Base-by-base conservation (phyloP, 2,888 invertebrate genomes). In the Drosophila diplacantha region DNA sequence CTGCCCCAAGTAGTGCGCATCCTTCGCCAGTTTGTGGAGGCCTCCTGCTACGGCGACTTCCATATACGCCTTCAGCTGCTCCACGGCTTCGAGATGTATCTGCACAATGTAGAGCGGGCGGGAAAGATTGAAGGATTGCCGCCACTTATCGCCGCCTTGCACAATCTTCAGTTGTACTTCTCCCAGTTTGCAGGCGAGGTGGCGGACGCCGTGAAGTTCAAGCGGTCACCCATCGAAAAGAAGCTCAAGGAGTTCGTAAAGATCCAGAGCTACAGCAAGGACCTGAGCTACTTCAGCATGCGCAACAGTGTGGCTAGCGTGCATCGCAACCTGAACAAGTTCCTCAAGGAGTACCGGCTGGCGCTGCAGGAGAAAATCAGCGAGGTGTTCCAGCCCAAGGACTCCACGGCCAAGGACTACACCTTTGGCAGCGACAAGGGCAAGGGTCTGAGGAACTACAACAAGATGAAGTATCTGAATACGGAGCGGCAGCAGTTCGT, bases 221-320 rank as follows among this genome's bases (percentile, higher is more conserved):
- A 94, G 22, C 92, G 94, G 31, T 87, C 91, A 0, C 96, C 97
- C 0, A 95, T 98, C 64, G 97, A 98, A 84, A 96, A 96, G 88
- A 95, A 96, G 86, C 87, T 99, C 12, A 93, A 94, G 73, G 97
- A 97, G 74, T 96, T 96, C 85, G 95, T 99, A 1, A 97, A 98
- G 88, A 98, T 99, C 55, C 95, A 95, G 51, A 92, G 96, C 37
- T 99, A 98, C 95, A 95, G 94, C 81, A 93, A 96, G 81, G 98
- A 99, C 84, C 92, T 96, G 14, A 98, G 95, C 82, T 97, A 97
- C 86, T 98, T 96, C 93, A 93, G 97, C 32, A 93, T 99, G 55
- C 96, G 95, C 75, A 94, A 95, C 73, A 94, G 96, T 0, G 93
- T 97, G 0, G 93, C 94, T 38, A 96, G 95, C 83, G 94, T 96